A percentile compares a stretch with the other conserved stretches of the same genome.
Evolutionary conservation across 2,113 vertebrate species (phyloP).

Genomic region (Apteryx owenii): DNA sequence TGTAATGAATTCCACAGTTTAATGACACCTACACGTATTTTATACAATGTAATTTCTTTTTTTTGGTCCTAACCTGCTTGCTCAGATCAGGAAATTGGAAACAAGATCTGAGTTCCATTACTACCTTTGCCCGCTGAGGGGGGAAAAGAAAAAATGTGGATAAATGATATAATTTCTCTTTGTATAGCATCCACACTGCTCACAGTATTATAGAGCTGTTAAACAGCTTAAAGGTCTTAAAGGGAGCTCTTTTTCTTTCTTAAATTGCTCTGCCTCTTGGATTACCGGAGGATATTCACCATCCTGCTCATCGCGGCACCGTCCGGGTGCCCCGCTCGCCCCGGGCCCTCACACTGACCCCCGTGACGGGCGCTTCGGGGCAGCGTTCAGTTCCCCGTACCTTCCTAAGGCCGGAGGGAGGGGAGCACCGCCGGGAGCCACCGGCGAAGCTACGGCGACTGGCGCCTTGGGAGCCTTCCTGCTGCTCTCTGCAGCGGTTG

Average conservation of each 20-base stretch:
- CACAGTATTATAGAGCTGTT: neutral
- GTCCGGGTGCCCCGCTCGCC: neutral
- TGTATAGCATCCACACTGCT: neutral
- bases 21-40: rapidly evolving
- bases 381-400: rapidly evolving
- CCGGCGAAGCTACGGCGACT: neutral
- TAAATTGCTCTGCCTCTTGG: neutral
- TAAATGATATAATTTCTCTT: neutral
- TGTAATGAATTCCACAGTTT: neutral
- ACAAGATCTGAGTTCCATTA: rapidly evolving
- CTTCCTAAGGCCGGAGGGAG: neutral
- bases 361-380: neutral
- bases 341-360: neutral
- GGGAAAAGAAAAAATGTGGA: neutral
- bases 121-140: neutral
- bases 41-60: neutral
- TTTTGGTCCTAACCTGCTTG: neutral
- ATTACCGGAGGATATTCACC: neutral
- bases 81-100: neutral
- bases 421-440: neutral
- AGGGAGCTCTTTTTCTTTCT: neutral
- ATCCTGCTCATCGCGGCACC: no score
- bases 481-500: neutral
- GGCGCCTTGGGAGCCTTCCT: neutral
- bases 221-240: neutral